A percentile compares a stretch with the other conserved stretches of the same genome.
Conservation (phyloP, 2,113 vertebrate genomes). For the Ptilorrhoa leucosticta region DNA sequence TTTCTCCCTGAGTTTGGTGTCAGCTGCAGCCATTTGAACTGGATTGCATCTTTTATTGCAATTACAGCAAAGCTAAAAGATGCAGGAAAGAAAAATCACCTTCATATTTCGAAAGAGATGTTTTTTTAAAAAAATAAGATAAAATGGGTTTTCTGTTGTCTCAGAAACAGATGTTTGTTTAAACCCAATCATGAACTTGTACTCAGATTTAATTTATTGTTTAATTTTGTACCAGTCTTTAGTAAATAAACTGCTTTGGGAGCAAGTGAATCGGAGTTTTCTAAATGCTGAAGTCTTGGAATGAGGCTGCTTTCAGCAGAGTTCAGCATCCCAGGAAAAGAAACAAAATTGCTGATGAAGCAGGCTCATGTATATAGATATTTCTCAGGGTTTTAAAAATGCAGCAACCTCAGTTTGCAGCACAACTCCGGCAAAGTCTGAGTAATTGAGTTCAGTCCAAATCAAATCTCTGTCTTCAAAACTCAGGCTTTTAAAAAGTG, state of each 20-base stretch:
- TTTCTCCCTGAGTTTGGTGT: fast-evolving
- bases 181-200: background rate
- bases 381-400: background rate
- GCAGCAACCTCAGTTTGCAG: background rate
- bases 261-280: background rate
- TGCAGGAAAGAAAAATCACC: background rate
- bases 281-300: background rate
- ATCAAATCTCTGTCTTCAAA: background rate
- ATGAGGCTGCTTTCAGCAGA: background rate
- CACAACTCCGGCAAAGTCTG: background rate
- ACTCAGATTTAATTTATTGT: conserved; percentile 29
- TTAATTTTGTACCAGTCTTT: conserved; percentile 21
- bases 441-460: background rate
- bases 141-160: background rate
- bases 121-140: background rate
- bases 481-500: background rate
- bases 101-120: background rate
- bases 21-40: background rate
- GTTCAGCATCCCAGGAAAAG: background rate
- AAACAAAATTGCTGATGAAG: background rate
- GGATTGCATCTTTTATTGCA: background rate
- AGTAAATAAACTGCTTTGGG: background rate
- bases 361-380: background rate
- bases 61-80: background rate
- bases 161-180: conserved; percentile 21